A percentile compares a stretch with the other conserved stretches of the same genome.
Conservation (phyloP, 2,113 vertebrate genomes). For the Vicugna pacos region DNA sequence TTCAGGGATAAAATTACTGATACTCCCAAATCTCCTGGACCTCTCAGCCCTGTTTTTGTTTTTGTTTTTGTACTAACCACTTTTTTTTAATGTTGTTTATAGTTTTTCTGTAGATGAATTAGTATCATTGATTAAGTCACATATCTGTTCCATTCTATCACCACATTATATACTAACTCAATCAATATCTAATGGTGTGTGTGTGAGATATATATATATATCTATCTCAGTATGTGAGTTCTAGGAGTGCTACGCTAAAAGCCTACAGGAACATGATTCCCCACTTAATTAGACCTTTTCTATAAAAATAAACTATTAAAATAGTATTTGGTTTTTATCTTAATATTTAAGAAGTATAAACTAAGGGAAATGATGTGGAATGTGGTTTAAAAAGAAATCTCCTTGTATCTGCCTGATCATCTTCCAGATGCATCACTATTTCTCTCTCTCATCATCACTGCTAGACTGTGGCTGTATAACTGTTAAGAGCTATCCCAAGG, state of each 20-base stretch:
- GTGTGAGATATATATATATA: not conserved
- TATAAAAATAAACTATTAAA: slow-evolving; percentile 49
- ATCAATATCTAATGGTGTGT: not conserved
- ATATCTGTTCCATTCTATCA: slow-evolving; percentile 23
- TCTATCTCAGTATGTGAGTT: slow-evolving; percentile 34
- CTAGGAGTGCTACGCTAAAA: not conserved
- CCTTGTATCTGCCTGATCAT: not conserved
- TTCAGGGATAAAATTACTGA: slow-evolving; percentile 23
- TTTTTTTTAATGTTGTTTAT: slow-evolving; percentile 45
- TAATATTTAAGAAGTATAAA: slow-evolving; percentile 33
- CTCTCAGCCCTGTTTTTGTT: not conserved
- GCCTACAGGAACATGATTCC: not conserved
- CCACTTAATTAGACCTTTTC: slow-evolving; percentile 43
- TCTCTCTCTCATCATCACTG: not conserved
- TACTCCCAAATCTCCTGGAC: not conserved
- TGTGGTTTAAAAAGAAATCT: slow-evolving; percentile 36
- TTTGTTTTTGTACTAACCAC: not conserved
- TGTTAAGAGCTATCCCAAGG: not conserved
- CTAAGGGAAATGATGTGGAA: slow-evolving; percentile 40
- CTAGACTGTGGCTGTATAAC: not conserved
- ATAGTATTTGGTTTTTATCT: slow-evolving; percentile 1
- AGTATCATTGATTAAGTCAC: slow-evolving; percentile 44
- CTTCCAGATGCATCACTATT: slow-evolving; percentile 35
- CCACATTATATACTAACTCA: slow-evolving; percentile 37
- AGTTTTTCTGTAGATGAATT: slow-evolving; percentile 41